Evolutionary conservation across 2,888 invertebrate genomes (phyloP).

Genomic region (Coelopa pilipes): DNA sequence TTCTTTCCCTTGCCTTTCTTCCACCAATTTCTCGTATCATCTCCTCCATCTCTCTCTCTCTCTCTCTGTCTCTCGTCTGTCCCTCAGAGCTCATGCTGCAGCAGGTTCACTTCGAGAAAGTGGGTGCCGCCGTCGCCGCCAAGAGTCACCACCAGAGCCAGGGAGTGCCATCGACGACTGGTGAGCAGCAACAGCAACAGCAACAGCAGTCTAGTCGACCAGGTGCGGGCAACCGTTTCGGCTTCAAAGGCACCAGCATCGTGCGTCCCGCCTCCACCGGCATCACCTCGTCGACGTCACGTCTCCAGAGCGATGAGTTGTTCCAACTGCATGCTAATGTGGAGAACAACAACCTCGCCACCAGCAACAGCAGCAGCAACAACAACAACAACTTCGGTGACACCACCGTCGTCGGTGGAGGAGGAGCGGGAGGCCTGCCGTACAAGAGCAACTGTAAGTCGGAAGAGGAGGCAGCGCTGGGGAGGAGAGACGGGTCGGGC

Average conservation of each 20-base stretch:
- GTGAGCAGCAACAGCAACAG: constrained; percentile 11
- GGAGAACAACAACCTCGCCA: constrained; percentile 68
- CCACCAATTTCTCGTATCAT: too few species aligned
- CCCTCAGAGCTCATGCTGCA: constrained; percentile 37
- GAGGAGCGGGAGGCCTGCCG: constrained; percentile 51
- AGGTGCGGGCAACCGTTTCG: constrained; percentile 75
- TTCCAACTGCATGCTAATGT: constrained; percentile 65
- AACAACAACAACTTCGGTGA: constrained; percentile 67
- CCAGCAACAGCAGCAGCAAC: constrained; percentile 57
- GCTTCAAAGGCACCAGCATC: constrained; percentile 73
- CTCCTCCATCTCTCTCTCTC: too few species aligned
- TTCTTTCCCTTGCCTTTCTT: constrained; percentile 20
- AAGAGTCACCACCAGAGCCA: constrained; percentile 43
- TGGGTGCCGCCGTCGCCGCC: constrained; percentile 56
- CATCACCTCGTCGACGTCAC: constrained; percentile 70
- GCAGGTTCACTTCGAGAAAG: constrained; percentile 61
- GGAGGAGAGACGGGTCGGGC: neutral
- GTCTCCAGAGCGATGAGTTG: constrained; percentile 69
- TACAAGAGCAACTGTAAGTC: constrained; percentile 59
- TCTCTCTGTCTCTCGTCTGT: constrained; percentile 30
- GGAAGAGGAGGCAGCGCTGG: neutral
- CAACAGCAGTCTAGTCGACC: constrained; percentile 59
- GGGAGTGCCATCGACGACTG: constrained; percentile 40
- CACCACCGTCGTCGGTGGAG: constrained; percentile 49
- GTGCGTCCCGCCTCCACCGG: constrained; percentile 69